Evolutionary conservation across 2,113 vertebrate species (phyloP).

Genomic region (Pteronura brasiliensis): DNA sequence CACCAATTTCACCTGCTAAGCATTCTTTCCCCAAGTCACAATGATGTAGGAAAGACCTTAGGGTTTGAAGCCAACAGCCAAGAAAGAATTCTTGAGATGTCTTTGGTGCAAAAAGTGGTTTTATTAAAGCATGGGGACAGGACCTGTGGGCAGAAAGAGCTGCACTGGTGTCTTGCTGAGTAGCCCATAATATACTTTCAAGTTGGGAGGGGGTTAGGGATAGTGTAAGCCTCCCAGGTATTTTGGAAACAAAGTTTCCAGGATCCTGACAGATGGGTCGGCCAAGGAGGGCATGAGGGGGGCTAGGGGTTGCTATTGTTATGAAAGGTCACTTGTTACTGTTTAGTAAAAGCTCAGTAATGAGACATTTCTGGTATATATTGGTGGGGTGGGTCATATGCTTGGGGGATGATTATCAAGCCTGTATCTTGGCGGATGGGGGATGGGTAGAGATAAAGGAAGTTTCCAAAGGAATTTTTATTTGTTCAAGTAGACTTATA

Average conservation of each 20-base stretch:
- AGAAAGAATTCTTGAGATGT: neutral
- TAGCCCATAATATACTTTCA: neutral
- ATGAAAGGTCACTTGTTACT: neutral
- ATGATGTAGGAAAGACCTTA: neutral
- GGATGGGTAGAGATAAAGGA: neutral
- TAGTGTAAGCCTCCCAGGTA: neutral
- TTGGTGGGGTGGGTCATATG: neutral
- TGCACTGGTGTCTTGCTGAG: neutral
- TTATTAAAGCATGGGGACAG: neutral
- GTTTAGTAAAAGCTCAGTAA: neutral
- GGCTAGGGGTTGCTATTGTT: neutral
- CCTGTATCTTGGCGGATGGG: neutral
- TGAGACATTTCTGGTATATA: neutral
- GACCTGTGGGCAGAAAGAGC: neutral
- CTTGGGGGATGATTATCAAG: neutral
- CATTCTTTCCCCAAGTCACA: neutral
- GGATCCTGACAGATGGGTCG: neutral
- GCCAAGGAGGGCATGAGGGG: fast-evolving
- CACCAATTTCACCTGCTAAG: neutral
- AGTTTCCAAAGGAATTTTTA: neutral
- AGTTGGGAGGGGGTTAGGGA: neutral
- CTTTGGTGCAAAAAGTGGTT: neutral
- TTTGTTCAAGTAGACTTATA: neutral
- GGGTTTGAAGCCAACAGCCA: neutral
- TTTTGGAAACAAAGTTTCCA: neutral